phyloP scores from a whole-genome alignment of 2,888 invertebrate species.

The Mesorhabditis belari region DNA sequence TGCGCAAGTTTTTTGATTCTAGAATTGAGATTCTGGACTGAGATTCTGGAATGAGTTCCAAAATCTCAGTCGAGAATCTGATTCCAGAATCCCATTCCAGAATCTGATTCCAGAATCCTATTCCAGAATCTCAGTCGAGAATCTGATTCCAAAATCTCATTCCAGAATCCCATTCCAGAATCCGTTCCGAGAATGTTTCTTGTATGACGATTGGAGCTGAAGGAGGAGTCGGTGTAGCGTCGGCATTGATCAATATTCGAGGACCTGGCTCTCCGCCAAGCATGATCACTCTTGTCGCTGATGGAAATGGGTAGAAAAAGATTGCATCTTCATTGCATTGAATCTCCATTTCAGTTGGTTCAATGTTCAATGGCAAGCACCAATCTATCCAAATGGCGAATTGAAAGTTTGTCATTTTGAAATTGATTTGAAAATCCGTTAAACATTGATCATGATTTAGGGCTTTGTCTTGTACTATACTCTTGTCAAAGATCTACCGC shows the following conservation, averaged over 20 bases:
- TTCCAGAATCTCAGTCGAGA: too few relatives aligned
- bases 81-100: too few relatives aligned
- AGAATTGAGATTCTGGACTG: too few relatives aligned
- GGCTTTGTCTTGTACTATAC: conserved; percentile 34
- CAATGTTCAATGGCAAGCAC: conserved; percentile 30
- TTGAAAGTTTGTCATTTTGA: conserved; percentile 17
- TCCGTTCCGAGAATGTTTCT: conserved; percentile 25
- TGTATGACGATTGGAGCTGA: conserved; percentile 27
- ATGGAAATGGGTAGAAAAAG: conserved; percentile 11
- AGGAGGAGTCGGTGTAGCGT: conserved; percentile 9
- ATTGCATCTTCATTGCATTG: too few relatives aligned
- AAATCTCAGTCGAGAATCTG: too few relatives aligned
- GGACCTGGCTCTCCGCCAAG: conserved; percentile 35
- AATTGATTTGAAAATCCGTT: neutral
- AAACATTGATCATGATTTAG: conserved; percentile 10
- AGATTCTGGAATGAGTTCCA: too few relatives aligned
- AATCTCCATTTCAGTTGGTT: too few relatives aligned
- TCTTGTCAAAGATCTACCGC: conserved; percentile 19
- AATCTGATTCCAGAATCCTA: too few relatives aligned
- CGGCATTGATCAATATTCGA: conserved; percentile 9
- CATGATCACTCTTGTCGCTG: conserved; percentile 22
- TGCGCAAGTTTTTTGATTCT: too few relatives aligned
- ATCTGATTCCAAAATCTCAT: too few relatives aligned
- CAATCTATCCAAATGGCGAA: conserved; percentile 29
- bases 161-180: conserved; percentile 18